Conservation (phyloP, 2,888 invertebrate species). For the Drosophila barbarae region DNA sequence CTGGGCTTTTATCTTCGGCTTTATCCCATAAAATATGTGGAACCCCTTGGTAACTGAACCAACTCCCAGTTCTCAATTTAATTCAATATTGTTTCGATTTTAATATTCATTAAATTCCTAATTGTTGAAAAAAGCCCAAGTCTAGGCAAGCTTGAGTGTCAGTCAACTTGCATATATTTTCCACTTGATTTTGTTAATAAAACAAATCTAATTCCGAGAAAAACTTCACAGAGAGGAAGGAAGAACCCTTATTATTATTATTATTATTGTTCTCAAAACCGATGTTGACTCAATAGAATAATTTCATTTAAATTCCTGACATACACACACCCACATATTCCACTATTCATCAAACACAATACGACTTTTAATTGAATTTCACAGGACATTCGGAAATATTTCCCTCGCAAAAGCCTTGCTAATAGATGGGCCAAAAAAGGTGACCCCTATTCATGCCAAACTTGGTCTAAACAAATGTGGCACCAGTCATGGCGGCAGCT, state of each 20-base stretch:
- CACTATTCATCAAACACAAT: not conserved
- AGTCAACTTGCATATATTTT: not conserved
- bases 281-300: slow-evolving; percentile 6
- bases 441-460: not conserved
- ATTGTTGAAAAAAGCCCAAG: not conserved
- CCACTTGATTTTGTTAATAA: slow-evolving; percentile 13
- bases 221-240: not conserved
- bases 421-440: slow-evolving; percentile 4
- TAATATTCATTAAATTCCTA: slow-evolving; percentile 6
- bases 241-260: slow-evolving; percentile 4
- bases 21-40: not conserved
- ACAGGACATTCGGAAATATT: not conserved
- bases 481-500: not conserved
- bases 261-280: not conserved
- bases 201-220: slow-evolving; percentile 1
- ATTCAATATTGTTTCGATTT: slow-evolving; percentile 11
- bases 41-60: not conserved
- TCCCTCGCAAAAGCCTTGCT: not conserved
- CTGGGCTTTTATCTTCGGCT: not conserved
- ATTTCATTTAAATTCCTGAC: not conserved
- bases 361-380: slow-evolving; percentile 12
- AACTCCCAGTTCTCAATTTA: not conserved
- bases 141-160: not conserved
- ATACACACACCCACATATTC: too few relatives aligned
- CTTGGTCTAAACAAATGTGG: slow-evolving; percentile 24